Conservation (phyloP, 2,113 vertebrate species). For the Cyprinus carpio region DNA sequence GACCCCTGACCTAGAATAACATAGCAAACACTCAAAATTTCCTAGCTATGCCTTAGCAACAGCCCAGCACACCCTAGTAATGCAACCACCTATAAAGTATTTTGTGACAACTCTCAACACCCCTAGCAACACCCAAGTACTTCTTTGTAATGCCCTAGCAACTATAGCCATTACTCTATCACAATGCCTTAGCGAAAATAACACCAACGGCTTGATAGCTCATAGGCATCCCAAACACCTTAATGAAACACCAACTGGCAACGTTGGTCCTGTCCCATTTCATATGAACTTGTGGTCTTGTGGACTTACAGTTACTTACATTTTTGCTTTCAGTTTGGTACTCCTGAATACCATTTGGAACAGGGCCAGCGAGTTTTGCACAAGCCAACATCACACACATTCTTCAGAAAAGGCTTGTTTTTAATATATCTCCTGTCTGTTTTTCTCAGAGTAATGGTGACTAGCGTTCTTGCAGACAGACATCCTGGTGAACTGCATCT, state of each 20-base stretch:
- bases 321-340: too few relatives aligned
- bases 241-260: too few relatives aligned
- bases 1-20: not conserved
- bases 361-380: too few relatives aligned
- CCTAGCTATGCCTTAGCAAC: not conserved
- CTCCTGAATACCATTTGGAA: too few relatives aligned
- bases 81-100: not conserved
- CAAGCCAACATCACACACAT: not conserved
- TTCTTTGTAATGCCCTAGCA: not conserved
- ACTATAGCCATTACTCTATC: not conserved
- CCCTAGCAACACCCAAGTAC: not conserved
- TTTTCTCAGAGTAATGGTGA: constrained; percentile 88
- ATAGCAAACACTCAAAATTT: not conserved
- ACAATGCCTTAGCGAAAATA: not conserved
- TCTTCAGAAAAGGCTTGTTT: not conserved
- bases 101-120: not conserved
- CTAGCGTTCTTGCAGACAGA: constrained; percentile 90
- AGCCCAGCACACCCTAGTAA: not conserved
- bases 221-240: too few relatives aligned
- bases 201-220: too few relatives aligned
- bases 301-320: too few relatives aligned
- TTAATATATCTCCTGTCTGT: not conserved
- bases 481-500: constrained; percentile 96
- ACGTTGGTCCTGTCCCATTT: too few relatives aligned
- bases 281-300: too few relatives aligned